Percentiles rank a stretch among this genome's conserved stretches.
phyloP scores from a whole-genome alignment of 1,140 invertebrate genomes.

The Planococcus citri region DNA sequence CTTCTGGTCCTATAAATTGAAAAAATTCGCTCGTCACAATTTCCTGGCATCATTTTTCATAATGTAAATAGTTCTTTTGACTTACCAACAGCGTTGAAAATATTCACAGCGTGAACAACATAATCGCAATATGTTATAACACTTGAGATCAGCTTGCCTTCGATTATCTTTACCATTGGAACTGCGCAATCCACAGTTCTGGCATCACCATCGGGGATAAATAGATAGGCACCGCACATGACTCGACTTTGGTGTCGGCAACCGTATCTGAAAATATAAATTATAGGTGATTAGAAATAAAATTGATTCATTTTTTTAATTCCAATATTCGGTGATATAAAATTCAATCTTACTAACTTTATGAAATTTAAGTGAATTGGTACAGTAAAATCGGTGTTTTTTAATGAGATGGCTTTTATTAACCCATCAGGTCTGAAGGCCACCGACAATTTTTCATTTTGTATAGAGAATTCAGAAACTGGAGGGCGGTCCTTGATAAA shows the following conservation, averaged over 20 bases:
- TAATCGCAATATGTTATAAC: conserved; percentile 35
- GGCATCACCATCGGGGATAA: conserved; percentile 66
- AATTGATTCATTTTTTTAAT: conserved; percentile 40
- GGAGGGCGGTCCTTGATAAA: conserved; percentile 25
- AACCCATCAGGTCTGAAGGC: conserved; percentile 53
- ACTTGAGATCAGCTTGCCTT: conserved; percentile 54
- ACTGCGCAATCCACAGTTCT: conserved; percentile 25
- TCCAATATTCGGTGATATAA: not conserved
- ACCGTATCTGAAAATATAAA: conserved; percentile 13
- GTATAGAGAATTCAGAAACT: conserved; percentile 41
- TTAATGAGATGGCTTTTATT: conserved; percentile 45
- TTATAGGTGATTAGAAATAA: conserved; percentile 3
- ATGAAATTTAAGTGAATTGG: conserved; percentile 57
- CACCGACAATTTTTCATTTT: conserved; percentile 44
- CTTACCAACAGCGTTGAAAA: not conserved
- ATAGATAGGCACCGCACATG: conserved; percentile 89
- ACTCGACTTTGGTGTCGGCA: conserved; percentile 41
- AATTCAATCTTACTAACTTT: conserved; percentile 34
- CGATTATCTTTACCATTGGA: conserved; percentile 46
- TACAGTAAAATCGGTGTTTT: conserved; percentile 36
- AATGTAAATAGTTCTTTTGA: no score
- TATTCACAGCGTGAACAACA: not conserved
- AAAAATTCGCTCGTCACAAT: no score
- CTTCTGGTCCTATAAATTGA: conserved; percentile 2
- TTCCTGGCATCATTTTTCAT: no score